Evolutionary conservation across 2,888 invertebrate genomes (phyloP).

Genomic region (Pyrocoelia pectoralis): DNA sequence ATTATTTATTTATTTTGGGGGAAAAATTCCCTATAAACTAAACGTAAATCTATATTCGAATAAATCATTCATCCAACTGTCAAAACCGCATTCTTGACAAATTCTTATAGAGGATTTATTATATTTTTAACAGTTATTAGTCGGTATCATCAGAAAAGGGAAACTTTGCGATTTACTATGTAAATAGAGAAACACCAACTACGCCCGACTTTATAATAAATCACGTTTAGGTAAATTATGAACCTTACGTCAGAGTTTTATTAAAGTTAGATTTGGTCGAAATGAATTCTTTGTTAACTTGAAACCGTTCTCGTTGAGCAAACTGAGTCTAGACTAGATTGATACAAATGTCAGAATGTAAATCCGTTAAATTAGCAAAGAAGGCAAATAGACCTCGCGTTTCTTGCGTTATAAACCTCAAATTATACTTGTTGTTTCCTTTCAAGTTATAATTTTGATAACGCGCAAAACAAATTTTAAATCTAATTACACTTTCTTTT

Average conservation of each 20-base stretch:
- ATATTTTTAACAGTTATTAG: constrained; percentile 26
- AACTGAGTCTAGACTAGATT: constrained; percentile 40
- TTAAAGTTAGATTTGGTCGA: constrained; percentile 35
- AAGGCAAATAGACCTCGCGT: constrained; percentile 44
- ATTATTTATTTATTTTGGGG: neutral
- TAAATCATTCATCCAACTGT: neutral
- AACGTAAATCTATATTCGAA: neutral
- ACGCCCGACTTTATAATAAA: constrained; percentile 19
- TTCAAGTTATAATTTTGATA: constrained; percentile 21
- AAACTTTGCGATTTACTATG: constrained; percentile 25
- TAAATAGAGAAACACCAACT: constrained; percentile 30
- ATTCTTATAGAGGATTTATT: constrained; percentile 12
- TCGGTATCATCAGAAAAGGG: constrained; percentile 24
- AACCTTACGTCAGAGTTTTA: constrained; percentile 25
- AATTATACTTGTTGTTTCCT: constrained; percentile 18
- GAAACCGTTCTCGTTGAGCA: constrained; percentile 34
- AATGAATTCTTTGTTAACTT: constrained; percentile 36
- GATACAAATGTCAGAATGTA: constrained; percentile 45
- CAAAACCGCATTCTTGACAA: neutral
- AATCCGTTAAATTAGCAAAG: constrained; percentile 48
- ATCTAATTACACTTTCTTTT: constrained; percentile 17
- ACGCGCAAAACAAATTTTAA: constrained; percentile 2
- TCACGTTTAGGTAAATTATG: constrained; percentile 32
- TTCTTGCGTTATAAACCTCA: constrained; percentile 21
- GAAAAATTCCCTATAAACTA: neutral